Evolutionary conservation across 2,888 invertebrate species (phyloP).

Genomic region (Platycheirus albimanus): DNA sequence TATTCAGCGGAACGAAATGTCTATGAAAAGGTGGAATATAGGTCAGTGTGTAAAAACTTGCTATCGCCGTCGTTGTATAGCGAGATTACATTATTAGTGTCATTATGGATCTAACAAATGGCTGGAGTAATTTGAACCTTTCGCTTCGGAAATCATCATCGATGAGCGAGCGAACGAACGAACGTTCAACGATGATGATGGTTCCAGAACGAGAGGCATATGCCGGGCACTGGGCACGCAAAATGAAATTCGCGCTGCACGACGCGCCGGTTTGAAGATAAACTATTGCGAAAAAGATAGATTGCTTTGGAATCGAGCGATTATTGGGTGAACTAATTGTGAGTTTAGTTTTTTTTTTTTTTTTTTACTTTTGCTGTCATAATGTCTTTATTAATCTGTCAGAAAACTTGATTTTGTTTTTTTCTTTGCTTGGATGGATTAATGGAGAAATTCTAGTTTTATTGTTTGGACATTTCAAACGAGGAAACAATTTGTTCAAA

Average conservation of each 20-base stretch:
- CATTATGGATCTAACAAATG: conserved; percentile 67
- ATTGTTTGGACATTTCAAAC: too few relatives aligned
- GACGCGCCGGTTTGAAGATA: conserved; percentile 4
- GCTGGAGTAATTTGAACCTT: conserved; percentile 67
- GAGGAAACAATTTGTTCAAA: too few relatives aligned
- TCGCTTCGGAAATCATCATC: conserved; percentile 51
- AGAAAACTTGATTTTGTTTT: too few relatives aligned
- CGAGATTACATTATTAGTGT: conserved; percentile 69
- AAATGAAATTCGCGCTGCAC: background rate
- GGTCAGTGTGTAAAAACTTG: conserved; percentile 72
- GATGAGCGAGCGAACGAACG: background rate
- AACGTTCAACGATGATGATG: too few relatives aligned
- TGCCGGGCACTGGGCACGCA: too few relatives aligned
- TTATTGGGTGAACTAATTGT: background rate
- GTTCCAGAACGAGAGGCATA: background rate
- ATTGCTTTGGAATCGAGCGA: conserved; percentile 17
- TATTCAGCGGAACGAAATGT: conserved; percentile 27
- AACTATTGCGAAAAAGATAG: conserved; percentile 5
- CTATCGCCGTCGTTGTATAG: conserved; percentile 65
- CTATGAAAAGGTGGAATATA: conserved; percentile 55
- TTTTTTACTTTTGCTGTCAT: too few relatives aligned
- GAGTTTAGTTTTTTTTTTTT: too few relatives aligned
- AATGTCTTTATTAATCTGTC: too few relatives aligned
- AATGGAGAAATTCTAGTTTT: too few relatives aligned
- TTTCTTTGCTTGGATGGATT: too few relatives aligned